These are phyloP conservation scores for Dynastes hyllus DNA, from an alignment of 2,888 invertebrate species.

Conservation along the genomic window DNA sequence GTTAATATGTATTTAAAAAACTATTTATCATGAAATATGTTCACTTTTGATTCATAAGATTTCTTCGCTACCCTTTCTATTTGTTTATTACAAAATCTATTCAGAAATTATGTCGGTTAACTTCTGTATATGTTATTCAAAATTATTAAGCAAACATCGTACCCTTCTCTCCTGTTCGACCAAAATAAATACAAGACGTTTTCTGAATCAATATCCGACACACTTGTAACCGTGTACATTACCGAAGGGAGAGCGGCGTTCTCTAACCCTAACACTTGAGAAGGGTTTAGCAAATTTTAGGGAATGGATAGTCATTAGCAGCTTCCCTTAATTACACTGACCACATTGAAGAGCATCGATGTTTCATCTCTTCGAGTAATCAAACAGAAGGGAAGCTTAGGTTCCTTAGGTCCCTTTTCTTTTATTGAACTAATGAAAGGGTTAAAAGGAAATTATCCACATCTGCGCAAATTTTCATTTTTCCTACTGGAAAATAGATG, in stretches of 20 bases:
- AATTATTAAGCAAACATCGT: too few species aligned
- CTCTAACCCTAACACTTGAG: conserved; percentile 46
- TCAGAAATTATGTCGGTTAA: too few species aligned
- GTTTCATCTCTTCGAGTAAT: conserved; percentile 25
- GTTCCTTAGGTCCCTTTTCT: conserved; percentile 4
- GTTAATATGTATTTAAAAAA: too few species aligned
- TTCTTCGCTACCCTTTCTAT: too few species aligned
- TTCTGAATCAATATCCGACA: conserved; percentile 31
- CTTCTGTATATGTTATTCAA: too few species aligned
- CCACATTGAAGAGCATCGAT: conserved; percentile 53
- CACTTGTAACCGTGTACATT: conserved; percentile 11
- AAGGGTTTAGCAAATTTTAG: conserved; percentile 53
- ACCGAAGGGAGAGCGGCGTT: conserved; percentile 20
- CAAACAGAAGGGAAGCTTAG: conserved; percentile 21
- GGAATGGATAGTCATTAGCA: conserved; percentile 58
- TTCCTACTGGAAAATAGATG: too few species aligned
- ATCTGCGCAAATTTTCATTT: too few species aligned
- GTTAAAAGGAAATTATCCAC: background rate
- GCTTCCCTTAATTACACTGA: conserved; percentile 60
- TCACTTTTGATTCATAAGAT: too few species aligned
- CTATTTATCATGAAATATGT: too few species aligned
- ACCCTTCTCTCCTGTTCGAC: too few species aligned
- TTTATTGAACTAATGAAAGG: conserved; percentile 6
- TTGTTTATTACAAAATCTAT: too few species aligned
- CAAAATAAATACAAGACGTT: conserved; percentile 14